These are phyloP conservation scores for Siniperca obscura DNA, from an alignment of 2,797 vertebrate species.

Conservation along the genomic window DNA sequence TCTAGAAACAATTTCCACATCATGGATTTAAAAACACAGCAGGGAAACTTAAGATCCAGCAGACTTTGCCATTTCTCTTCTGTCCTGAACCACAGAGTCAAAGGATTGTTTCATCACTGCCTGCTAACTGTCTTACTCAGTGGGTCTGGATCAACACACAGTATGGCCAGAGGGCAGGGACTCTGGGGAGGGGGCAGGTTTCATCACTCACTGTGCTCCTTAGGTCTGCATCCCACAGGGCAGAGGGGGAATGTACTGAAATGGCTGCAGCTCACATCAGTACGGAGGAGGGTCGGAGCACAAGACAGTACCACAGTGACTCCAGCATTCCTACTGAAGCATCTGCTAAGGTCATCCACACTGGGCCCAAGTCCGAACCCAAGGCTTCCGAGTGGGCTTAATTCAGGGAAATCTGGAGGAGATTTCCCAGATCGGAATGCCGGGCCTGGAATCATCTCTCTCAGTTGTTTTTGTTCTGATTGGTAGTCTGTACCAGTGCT, in stretches of 20 bases:
- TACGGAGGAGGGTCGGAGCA: constrained; percentile 49
- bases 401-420: constrained; percentile 65
- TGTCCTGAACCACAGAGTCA: constrained; percentile 30
- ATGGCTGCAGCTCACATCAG: constrained; percentile 61
- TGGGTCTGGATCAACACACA: constrained; percentile 32
- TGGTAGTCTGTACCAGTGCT: constrained; percentile 41
- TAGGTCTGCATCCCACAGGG: constrained; percentile 43
- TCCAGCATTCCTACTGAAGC: constrained; percentile 66
- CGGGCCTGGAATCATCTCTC: constrained; percentile 51
- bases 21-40: constrained; percentile 10
- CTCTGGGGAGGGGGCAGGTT: constrained; percentile 44
- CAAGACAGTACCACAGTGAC: constrained; percentile 55
- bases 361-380: constrained; percentile 49
- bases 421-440: constrained; percentile 63
- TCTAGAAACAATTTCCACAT: constrained; percentile 22
- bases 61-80: constrained; percentile 29
- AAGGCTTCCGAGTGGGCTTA: constrained; percentile 50
- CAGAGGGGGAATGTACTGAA: constrained; percentile 53
- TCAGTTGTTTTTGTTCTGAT: constrained; percentile 53
- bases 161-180: constrained; percentile 35
- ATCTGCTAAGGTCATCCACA: constrained; percentile 76
- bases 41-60: constrained; percentile 24
- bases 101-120: constrained; percentile 44
- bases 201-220: constrained; percentile 55
- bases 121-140: constrained; percentile 24